Base-by-base conservation (phyloP, 1,140 invertebrate species). In the Temnothorax curvispinosus region DNA sequence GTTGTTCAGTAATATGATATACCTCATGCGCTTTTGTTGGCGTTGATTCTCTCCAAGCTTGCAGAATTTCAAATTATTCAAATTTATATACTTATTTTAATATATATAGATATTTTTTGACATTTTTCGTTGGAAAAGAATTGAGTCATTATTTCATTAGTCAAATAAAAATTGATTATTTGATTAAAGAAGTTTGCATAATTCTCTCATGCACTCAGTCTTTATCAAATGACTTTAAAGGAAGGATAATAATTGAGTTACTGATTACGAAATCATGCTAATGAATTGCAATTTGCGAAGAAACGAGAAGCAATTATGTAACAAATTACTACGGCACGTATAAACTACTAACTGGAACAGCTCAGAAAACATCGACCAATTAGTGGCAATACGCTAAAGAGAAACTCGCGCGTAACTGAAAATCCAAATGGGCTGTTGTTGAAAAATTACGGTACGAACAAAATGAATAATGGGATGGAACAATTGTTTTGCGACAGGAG, bases 291-390 rank as follows among this genome's bases (percentile, higher is more conserved):
- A 35, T 81, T 71, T 54, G 50, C 64, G n/a, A 71, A 71, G 62
- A 81, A 65, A 56, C 27, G 64, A 81, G 47, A 54, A 71, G 41
- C 50, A 69, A 84, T 72, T 74, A 54, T 32, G 52, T 38, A 82
- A 82, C 67, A 82, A 82, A 60, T 82, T 72, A 82, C 65, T 9
- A 56, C 67, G 27, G 56, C 54, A 60, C 3, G 41, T 74, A 74
- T 47, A 75, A 74, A 60, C 69, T 75, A 15, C 54, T 47, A 75
- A 84, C 52, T 84, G 38, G 18, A 74, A 74, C 41, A 35, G 18
- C 11, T 74, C 8, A 11, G 56, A 41, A 84, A 75, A 74, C 9
- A 56, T 11, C 18, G 18, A 75, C 2, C 41, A 84, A 60, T 84
- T 84, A 84, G 54, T 6, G 27, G 69, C 69, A 21, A 50, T 82